Percentiles rank a stretch among this genome's conserved stretches.
These are phyloP conservation scores for Streptopelia turtur DNA, from an alignment of 2,797 vertebrate genomes.

Conservation along the genomic window DNA sequence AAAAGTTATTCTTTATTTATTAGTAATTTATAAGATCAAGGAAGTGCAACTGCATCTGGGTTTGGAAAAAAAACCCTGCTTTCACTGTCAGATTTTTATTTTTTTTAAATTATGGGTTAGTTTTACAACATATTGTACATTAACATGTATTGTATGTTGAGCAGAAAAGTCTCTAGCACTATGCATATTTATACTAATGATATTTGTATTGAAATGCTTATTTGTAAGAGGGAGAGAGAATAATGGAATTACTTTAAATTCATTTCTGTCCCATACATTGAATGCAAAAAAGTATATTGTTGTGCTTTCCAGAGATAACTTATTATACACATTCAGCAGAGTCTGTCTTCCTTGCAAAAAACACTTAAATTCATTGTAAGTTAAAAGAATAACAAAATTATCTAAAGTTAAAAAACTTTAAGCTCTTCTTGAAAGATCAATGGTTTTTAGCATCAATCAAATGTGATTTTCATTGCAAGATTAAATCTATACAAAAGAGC, in stretches of 20 bases:
- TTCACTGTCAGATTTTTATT: not conserved
- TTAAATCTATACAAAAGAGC: constrained; percentile 52
- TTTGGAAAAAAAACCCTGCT: not conserved
- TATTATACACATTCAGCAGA: not conserved
- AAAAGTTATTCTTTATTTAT: not conserved
- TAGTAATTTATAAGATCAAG: not conserved
- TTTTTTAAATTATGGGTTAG: not conserved
- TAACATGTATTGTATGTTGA: not conserved
- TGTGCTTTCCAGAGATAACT: constrained; percentile 11
- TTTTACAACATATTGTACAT: not conserved
- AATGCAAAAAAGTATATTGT: not conserved
- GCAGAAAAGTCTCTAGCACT: not conserved
- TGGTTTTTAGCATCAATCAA: constrained; percentile 62
- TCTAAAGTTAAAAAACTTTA: not conserved
- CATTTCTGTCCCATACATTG: not conserved
- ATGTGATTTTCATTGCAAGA: constrained; percentile 47
- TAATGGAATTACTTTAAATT: not conserved
- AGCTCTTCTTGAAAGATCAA: constrained; percentile 24
- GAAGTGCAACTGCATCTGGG: not conserved
- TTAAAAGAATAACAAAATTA: constrained; percentile 17
- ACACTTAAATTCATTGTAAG: constrained; percentile 32
- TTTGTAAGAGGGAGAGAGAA: not conserved
- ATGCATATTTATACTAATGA: not conserved
- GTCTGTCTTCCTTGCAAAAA: not conserved
- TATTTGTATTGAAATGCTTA: not conserved